These are phyloP conservation scores for Chrysolina americana DNA, from an alignment of 2,888 invertebrate genomes.

Conservation along the genomic window DNA sequence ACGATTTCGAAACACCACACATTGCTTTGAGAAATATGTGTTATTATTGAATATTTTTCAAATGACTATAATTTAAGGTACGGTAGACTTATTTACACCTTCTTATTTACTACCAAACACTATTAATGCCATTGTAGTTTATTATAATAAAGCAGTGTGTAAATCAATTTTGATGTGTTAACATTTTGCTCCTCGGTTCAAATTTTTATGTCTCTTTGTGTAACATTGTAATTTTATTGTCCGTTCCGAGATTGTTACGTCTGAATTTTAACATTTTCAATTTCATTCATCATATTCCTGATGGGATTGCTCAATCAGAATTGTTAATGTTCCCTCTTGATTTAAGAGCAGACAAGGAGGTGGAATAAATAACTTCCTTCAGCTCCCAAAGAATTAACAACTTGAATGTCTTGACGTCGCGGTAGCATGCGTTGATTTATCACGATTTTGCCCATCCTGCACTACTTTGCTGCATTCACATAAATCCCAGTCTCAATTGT, in stretches of 20 bases:
- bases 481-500: not conserved
- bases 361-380: constrained; percentile 11
- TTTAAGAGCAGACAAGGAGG: constrained; percentile 23
- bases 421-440: constrained; percentile 7
- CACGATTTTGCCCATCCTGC: not conserved
- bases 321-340: constrained; percentile 18
- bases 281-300: constrained; percentile 10
- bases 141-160: constrained; percentile 40
- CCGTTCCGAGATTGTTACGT: constrained; percentile 14
- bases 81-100: constrained; percentile 44
- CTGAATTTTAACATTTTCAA: not conserved
- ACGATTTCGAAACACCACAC: constrained; percentile 13
- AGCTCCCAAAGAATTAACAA: constrained; percentile 17
- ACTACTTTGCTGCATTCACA: not conserved
- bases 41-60: constrained; percentile 37
- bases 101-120: constrained; percentile 40
- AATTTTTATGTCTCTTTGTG: constrained; percentile 39
- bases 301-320: constrained; percentile 20
- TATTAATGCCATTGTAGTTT: constrained; percentile 39
- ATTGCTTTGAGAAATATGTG: constrained; percentile 8
- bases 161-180: constrained; percentile 45
- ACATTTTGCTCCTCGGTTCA: constrained; percentile 40
- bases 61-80: constrained; percentile 33
- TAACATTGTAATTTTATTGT: constrained; percentile 44
- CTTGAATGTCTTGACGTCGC: not conserved